Evolutionary conservation across 2,888 invertebrate species (phyloP).

Genomic region (Drosophila neotestacea): DNA sequence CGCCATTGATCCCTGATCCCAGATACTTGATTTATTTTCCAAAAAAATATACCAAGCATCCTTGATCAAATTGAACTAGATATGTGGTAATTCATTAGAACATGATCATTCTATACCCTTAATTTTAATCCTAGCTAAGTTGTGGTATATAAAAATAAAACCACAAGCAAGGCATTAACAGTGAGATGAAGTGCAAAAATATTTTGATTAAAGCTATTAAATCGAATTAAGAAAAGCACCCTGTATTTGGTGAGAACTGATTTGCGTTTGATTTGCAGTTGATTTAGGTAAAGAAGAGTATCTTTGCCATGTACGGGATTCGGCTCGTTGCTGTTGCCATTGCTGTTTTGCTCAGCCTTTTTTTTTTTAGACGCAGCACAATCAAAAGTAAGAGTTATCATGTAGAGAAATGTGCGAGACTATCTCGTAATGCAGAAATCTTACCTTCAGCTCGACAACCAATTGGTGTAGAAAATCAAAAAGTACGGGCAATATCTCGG

Average conservation of each 20-base stretch:
- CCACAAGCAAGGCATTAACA: constrained; percentile 22
- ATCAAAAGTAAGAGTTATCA: constrained; percentile 50
- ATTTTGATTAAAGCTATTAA: constrained; percentile 13
- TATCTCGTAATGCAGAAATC: constrained; percentile 10
- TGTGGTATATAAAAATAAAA: constrained; percentile 1
- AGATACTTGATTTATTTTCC: constrained; percentile 12
- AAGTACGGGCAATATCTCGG: constrained; percentile 90
- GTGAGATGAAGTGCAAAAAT: constrained; percentile 28
- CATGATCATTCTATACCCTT: neutral
- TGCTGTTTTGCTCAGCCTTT: constrained; percentile 54
- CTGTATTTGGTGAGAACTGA: constrained; percentile 82
- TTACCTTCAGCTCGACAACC: constrained; percentile 86
- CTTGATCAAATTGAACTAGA: neutral
- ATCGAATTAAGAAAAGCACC: constrained; percentile 58
- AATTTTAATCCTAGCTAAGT: neutral
- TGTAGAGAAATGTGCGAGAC: constrained; percentile 22
- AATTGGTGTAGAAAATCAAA: constrained; percentile 89
- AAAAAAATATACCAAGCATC: constrained; percentile 17
- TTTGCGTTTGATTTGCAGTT: constrained; percentile 83
- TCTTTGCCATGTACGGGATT: constrained; percentile 67
- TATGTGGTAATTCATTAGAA: neutral
- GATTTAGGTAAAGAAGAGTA: constrained; percentile 81
- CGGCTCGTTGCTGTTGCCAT: constrained; percentile 28
- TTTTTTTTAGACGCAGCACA: constrained; percentile 44
- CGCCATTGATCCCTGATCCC: neutral